Percentiles rank a stretch among this genome's conserved stretches.
Conservation (phyloP, 2,113 vertebrate genomes). For the Carassius carassius region DNA sequence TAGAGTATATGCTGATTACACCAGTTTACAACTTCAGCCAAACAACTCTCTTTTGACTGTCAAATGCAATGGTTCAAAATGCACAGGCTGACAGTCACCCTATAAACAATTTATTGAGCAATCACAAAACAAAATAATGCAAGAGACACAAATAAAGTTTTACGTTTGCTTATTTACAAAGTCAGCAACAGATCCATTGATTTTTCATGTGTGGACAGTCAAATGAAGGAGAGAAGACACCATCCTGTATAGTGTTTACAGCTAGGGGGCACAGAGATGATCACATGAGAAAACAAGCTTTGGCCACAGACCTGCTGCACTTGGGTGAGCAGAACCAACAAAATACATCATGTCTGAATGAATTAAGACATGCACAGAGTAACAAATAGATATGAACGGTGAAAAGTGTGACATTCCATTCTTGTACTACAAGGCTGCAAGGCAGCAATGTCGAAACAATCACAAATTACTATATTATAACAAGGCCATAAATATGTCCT, state of each 20-base stretch:
- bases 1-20: not conserved
- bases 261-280: not conserved
- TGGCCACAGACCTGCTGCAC: constrained; percentile 35
- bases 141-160: constrained; percentile 57
- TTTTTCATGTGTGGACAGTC: constrained; percentile 66
- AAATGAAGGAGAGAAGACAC: constrained; percentile 21
- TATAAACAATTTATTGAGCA: constrained; percentile 70
- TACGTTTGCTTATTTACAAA: constrained; percentile 70
- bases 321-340: constrained; percentile 1
- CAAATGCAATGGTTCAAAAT: not conserved
- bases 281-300: constrained; percentile 4
- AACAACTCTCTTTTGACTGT: not conserved
- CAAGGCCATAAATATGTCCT: not conserved
- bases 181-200: constrained; percentile 65
- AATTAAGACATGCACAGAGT: not conserved
- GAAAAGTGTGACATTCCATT: not conserved
- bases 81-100: constrained; percentile 49
- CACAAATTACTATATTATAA: not conserved
- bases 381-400: no score
- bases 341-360: constrained; percentile 3
- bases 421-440: not conserved
- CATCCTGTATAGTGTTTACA: not conserved
- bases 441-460: not conserved
- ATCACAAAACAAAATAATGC: constrained; percentile 68
- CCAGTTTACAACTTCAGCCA: not conserved